A percentile compares a stretch with the other conserved stretches of the same genome.
These are phyloP conservation scores for Cyanoderma ruficeps DNA, from an alignment of 2,113 vertebrate species.

Conservation along the genomic window DNA sequence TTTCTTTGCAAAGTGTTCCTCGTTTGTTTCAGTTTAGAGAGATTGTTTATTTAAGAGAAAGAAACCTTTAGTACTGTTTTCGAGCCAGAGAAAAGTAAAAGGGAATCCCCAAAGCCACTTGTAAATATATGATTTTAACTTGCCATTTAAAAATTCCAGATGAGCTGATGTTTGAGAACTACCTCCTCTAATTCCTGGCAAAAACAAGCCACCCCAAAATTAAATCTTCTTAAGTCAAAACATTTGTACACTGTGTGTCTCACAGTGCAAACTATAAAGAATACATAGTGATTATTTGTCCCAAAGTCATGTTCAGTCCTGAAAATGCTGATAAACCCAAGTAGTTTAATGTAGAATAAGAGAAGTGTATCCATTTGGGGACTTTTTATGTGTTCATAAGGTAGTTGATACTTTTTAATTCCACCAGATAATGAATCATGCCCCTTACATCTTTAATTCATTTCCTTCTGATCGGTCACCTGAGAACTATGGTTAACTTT, in stretches of 20 bases:
- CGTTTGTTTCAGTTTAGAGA: neutral
- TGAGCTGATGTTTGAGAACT: neutral
- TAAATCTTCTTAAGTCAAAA: neutral
- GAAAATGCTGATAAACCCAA: neutral
- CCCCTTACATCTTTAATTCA: neutral
- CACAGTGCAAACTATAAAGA: neutral
- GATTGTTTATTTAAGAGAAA: neutral
- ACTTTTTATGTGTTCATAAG: neutral
- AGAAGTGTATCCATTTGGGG: neutral
- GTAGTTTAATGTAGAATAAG: neutral
- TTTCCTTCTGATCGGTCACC: neutral
- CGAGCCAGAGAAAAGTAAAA: neutral
- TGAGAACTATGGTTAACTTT: neutral
- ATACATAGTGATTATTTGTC: neutral
- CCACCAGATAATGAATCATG: neutral
- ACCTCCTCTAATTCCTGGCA: neutral
- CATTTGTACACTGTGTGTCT: neutral
- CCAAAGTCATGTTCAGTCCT: neutral
- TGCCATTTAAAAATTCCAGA: neutral
- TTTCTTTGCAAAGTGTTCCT: neutral
- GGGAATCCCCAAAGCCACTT: neutral
- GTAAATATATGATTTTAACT: neutral
- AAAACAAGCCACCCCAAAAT: neutral
- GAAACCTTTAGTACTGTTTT: neutral
- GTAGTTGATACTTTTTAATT: neutral